These are phyloP conservation scores for Oligia latruncula DNA, from an alignment of 2,888 invertebrate genomes.

Conservation along the genomic window DNA sequence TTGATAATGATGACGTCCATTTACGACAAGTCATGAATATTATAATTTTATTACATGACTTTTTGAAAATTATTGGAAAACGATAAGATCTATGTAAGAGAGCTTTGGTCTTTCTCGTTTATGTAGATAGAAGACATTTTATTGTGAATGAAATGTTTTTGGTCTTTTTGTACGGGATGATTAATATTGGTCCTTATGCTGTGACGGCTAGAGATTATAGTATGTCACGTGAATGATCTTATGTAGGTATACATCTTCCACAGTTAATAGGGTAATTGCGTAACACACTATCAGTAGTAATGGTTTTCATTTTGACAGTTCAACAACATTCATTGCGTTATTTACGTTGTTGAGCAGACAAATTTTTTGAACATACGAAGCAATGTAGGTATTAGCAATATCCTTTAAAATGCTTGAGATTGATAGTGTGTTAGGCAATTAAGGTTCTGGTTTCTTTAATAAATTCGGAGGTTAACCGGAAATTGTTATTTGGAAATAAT, in stretches of 20 bases:
- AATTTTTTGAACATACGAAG: too few species aligned
- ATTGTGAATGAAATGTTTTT: neutral
- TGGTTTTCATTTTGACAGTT: too few species aligned
- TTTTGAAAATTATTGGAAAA: slow-evolving; percentile 24
- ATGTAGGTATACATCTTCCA: neutral
- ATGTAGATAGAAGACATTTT: neutral
- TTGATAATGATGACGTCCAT: slow-evolving; percentile 46
- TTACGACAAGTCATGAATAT: slow-evolving; percentile 43
- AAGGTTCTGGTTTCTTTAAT: neutral
- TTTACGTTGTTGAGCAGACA: neutral
- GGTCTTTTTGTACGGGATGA: neutral
- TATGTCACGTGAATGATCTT: neutral
- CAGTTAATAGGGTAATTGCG: neutral
- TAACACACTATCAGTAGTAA: neutral
- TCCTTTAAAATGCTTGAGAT: too few species aligned
- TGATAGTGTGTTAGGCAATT: neutral
- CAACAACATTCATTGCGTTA: too few species aligned
- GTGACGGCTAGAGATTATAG: neutral
- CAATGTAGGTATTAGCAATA: too few species aligned
- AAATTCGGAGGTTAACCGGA: neutral
- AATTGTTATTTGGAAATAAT: neutral
- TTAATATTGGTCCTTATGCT: neutral
- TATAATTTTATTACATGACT: slow-evolving; percentile 45
- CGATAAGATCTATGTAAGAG: slow-evolving; percentile 36
- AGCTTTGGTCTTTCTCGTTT: neutral